Conservation (phyloP, 2,113 vertebrate genomes). For the Rattus rattus region DNA sequence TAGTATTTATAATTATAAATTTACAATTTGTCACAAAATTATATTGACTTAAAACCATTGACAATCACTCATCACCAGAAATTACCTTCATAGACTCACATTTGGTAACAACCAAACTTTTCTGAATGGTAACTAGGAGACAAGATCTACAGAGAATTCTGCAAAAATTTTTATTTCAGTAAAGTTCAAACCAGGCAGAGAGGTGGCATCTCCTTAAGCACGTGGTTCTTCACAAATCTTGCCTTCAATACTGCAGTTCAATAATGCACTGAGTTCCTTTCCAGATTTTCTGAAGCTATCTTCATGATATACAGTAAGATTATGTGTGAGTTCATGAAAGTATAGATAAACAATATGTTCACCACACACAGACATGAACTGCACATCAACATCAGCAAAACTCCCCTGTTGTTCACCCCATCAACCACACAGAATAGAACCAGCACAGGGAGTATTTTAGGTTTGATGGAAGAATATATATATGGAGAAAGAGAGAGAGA, state of each 20-base stretch:
- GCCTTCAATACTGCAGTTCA: background rate
- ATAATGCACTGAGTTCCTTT: background rate
- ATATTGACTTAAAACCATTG: background rate
- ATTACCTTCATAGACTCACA: background rate
- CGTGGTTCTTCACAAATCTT: rapidly evolving
- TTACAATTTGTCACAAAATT: background rate
- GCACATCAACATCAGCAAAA: background rate
- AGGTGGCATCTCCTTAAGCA: background rate
- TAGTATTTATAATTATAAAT: background rate
- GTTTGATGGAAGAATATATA: too few species aligned
- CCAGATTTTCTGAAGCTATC: background rate
- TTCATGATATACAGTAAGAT: background rate
- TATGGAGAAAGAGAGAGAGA: background rate
- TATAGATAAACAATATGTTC: background rate
- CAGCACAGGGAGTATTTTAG: too few species aligned
- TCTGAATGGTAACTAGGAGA: background rate
- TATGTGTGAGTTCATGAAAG: too few species aligned
- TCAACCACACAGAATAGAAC: background rate
- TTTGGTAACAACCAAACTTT: background rate
- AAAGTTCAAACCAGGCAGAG: background rate
- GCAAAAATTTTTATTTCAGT: background rate
- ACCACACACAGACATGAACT: background rate
- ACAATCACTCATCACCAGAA: background rate
- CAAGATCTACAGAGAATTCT: background rate
- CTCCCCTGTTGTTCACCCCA: background rate